Conservation (phyloP, 2,888 invertebrate genomes). For the Harpalus rufipes region DNA sequence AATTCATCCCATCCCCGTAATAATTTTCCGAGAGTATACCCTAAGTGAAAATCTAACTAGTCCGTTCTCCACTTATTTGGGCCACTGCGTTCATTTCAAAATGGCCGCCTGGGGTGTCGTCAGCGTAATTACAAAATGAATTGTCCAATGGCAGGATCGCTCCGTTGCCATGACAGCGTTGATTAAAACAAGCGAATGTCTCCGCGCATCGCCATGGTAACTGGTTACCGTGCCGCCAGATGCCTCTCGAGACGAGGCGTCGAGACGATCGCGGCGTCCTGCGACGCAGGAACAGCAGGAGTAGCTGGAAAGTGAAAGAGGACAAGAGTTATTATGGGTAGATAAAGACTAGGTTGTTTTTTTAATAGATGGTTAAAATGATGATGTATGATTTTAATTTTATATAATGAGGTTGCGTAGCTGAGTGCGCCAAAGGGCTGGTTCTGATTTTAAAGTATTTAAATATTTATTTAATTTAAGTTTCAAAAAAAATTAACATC, state of each 20-base stretch:
- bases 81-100: constrained; percentile 77
- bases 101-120: constrained; percentile 79
- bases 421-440: too few species aligned
- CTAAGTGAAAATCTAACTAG: constrained; percentile 69
- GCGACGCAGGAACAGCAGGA: too few species aligned
- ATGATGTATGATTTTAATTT: too few species aligned
- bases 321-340: too few species aligned
- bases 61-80: constrained; percentile 72
- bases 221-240: constrained; percentile 74
- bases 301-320: too few species aligned
- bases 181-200: constrained; percentile 78
- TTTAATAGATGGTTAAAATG: too few species aligned
- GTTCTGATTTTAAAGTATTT: too few species aligned
- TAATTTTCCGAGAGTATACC: constrained; percentile 31
- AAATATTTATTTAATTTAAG: too few species aligned
- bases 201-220: constrained; percentile 77
- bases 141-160: constrained; percentile 78
- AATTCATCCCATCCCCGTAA: background rate
- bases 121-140: constrained; percentile 79
- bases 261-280: constrained; percentile 7
- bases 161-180: constrained; percentile 78
- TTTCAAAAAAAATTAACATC: too few species aligned
- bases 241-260: constrained; percentile 72
- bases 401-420: too few species aligned
- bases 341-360: too few species aligned